Evolutionary conservation across 2,113 vertebrate species (phyloP), one percentile per base, ranked within the genome.

Genomic region (Orycteropus afer): DNA sequence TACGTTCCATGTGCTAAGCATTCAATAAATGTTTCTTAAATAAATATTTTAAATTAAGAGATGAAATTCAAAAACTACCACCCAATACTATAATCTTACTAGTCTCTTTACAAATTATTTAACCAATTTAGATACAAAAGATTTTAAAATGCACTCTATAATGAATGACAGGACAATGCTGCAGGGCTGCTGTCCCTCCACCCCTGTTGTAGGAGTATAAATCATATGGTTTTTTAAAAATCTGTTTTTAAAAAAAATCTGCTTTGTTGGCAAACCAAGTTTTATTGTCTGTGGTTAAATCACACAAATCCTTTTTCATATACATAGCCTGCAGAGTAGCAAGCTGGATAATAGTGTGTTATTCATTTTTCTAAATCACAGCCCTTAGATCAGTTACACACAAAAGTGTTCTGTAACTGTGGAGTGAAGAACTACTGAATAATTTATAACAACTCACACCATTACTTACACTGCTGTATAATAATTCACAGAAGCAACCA

Each of bases 381-480:
- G 80, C 63, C 71, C 82, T 95, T 89, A 95, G 91, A 95, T 81
- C 96, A 97, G 67, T 97, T 95, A 96, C 87, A 91, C 81, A 95
- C 94, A 97, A 97, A n/a, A 96, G 85, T 92, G 32, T 81, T 85
- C 86, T 57, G 84, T 53, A 97, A 96, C 91, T 89, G 90, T 87
- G 96, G 82, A 87, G 23, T n/a, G 77, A 97, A 96, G 95, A 97
- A 96, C 92, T 91, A 86, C 57, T 97, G 89, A 98, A 97, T 97
- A 97, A 97, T 98, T 97, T 96, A 98, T 96, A 97, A 95, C 83
- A 96, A 94, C 59, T 96, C 93, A 97, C 84, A 97, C 63, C 84
- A 95, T 97, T 92, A 97, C 92, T 97, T 96, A 97, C 11, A 42
- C 1, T 78, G 57, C 59, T 90, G 65, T 92, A 42, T 88, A 97